A percentile compares a stretch with the other conserved stretches of the same genome.
Conservation (phyloP, 2,888 invertebrate species). For the Caenorhabditis sulstoni region DNA sequence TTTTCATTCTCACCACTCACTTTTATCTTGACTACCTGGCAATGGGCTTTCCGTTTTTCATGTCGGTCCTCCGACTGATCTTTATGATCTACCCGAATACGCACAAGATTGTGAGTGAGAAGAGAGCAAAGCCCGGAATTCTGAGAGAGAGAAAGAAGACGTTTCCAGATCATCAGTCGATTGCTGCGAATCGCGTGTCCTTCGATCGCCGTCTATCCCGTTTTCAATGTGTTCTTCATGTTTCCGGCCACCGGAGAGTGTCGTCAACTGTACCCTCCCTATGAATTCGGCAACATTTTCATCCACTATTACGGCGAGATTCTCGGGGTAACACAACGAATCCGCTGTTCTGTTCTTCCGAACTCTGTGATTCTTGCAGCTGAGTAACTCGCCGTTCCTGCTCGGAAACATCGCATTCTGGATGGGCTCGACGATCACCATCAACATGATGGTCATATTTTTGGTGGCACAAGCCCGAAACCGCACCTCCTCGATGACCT, state of each 20-base stretch:
- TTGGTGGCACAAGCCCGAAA: constrained; percentile 27
- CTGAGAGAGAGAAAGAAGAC: no score
- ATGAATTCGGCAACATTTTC: constrained; percentile 44
- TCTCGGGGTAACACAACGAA: constrained; percentile 14
- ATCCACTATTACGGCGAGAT: constrained; percentile 46
- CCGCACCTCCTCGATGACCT: constrained; percentile 12
- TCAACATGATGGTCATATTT: constrained; percentile 40
- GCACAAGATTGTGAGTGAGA: constrained; percentile 26
- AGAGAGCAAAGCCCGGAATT: no score
- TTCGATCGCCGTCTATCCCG: constrained; percentile 27
- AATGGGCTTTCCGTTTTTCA: constrained; percentile 54
- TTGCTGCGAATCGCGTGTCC: constrained; percentile 28
- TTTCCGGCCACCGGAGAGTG: constrained; percentile 49
- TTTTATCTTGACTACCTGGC: constrained; percentile 44
- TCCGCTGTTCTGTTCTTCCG: background rate
- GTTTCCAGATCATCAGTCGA: constrained; percentile 19
- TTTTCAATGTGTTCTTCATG: constrained; percentile 45
- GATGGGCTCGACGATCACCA: constrained; percentile 37
- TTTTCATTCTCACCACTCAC: constrained; percentile 35
- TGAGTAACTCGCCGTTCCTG: constrained; percentile 44
- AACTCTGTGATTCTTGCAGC: no score
- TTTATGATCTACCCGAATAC: constrained; percentile 47
- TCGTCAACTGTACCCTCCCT: constrained; percentile 42
- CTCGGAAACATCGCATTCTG: constrained; percentile 43
- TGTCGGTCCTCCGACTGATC: constrained; percentile 35